Base-by-base conservation (phyloP, 2,113 vertebrate species). In the Fukomys damarensis region DNA sequence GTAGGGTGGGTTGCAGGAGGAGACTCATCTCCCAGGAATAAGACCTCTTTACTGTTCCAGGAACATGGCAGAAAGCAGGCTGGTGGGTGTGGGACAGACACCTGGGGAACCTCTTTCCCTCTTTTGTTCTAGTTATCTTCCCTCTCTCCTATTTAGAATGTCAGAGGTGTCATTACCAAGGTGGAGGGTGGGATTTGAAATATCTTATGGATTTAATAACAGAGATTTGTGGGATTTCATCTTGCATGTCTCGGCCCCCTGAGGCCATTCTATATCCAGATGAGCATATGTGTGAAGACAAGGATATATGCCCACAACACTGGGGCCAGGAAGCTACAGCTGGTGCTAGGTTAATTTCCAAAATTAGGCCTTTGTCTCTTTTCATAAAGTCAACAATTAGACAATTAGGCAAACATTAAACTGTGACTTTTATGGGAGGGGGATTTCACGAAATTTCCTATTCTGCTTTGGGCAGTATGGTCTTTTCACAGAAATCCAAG, bases 211-310 rank as follows among this genome's bases (percentile, higher is more conserved):
- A 97, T 95, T 96, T 98, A 97, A 98, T 98, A 97, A 97, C 93
- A 70, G 93, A 97, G 96, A 97, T 98, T 97, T 97, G 97, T 95
- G 87, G 97, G 96, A 98, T 97, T 97, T 97, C 96, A 96, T 96
- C 96, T 93, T 89, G 63, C n/a, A 52, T 92, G 89, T 61, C 85
- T 97, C 8, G 20, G 96, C 38, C 97, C 93, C 98, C 26, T 0
- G 93, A 96, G 98, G 41, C 96, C 70, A 85, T 81, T 87, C 84
- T 66, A 8, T 92, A 92, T 96, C 97, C 97, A 98, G 98, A 98
- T 97, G 97, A 98, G 95, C 92, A 41, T 56, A 97, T 68, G 98
- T 98, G 97, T 98, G 93, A 97, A 97, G 97, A 93, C 93, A 80
- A 93, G 95, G 81, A 96, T 97, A 94, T 97, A 95, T 95, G 96